phyloP scores from a whole-genome alignment of 2,797 vertebrate species.

The Caiman crocodilus region DNA sequence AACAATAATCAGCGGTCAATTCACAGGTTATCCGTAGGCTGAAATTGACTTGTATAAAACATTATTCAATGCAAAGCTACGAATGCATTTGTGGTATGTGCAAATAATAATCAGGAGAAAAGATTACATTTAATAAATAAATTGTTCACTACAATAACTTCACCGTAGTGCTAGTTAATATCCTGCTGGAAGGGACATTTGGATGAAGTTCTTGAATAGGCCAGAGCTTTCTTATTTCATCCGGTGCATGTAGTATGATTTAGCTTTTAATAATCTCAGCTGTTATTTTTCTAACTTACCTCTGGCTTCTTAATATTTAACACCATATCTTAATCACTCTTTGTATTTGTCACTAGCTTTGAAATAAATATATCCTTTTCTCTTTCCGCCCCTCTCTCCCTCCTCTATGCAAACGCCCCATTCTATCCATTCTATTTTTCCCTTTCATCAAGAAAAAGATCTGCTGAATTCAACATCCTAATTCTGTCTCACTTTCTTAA shows the following conservation, averaged over 20 bases:
- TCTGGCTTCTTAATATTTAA: neutral
- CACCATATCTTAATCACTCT: neutral
- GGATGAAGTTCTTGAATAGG: neutral
- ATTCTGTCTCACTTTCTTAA: neutral
- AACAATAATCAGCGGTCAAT: neutral
- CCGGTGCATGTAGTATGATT: neutral
- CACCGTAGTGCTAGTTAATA: neutral
- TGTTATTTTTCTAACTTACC: too few species aligned
- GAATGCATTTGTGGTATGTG: neutral
- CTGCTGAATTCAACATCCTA: too few species aligned
- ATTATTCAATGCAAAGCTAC: neutral
- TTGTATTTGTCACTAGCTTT: neutral
- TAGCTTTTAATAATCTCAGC: neutral
- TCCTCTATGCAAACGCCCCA: neutral
- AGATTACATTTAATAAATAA: conserved; percentile 11
- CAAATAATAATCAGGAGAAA: conserved; percentile 39
- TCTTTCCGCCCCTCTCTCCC: neutral
- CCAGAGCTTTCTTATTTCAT: neutral
- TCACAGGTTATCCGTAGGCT: neutral
- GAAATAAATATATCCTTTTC: neutral
- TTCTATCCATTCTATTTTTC: neutral
- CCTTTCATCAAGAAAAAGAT: neutral
- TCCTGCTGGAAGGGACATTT: neutral
- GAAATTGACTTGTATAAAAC: neutral
- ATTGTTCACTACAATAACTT: neutral